phyloP scores from a whole-genome alignment of 2,113 vertebrate species.

The Phodopus roborovskii region DNA sequence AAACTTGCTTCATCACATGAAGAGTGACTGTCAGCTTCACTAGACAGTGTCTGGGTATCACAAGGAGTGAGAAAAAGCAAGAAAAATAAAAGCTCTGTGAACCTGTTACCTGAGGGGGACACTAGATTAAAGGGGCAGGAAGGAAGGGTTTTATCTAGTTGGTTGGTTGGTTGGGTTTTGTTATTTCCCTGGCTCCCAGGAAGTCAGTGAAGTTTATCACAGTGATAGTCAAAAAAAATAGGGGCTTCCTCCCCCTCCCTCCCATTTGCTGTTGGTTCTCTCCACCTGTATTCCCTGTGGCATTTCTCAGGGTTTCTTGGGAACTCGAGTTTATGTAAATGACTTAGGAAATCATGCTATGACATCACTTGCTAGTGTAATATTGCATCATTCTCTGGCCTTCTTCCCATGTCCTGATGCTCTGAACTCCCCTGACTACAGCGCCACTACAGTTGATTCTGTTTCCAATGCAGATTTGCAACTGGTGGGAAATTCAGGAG shows the following conservation, averaged over 20 bases:
- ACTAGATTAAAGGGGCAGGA: conserved; percentile 50
- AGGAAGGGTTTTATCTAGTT: background rate
- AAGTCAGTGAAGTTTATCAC: conserved; percentile 33
- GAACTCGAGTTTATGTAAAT: conserved; percentile 75
- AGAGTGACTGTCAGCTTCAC: conserved; percentile 24
- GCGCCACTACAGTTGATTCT: conserved; percentile 12
- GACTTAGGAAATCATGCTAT: conserved; percentile 74
- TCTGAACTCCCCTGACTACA: conserved; percentile 41
- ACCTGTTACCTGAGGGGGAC: background rate
- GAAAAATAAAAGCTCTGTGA: conserved; percentile 60
- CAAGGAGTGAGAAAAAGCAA: background rate
- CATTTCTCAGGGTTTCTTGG: conserved; percentile 60
- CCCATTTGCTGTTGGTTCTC: conserved; percentile 35
- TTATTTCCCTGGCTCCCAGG: conserved; percentile 46
- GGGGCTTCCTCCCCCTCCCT: conserved; percentile 20
- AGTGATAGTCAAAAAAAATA: conserved; percentile 31
- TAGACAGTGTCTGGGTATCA: conserved; percentile 37
- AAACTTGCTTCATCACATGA: conserved; percentile 41
- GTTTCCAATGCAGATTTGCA: conserved; percentile 59
- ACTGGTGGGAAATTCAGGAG: conserved; percentile 73
- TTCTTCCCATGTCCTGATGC: conserved; percentile 63
- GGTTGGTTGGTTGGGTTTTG: background rate
- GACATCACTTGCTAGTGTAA: conserved; percentile 79
- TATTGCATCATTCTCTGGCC: conserved; percentile 76
- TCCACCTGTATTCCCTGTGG: conserved; percentile 65